Conservation (phyloP, 2,888 invertebrate genomes). For the Parascotia fuliginaria region DNA sequence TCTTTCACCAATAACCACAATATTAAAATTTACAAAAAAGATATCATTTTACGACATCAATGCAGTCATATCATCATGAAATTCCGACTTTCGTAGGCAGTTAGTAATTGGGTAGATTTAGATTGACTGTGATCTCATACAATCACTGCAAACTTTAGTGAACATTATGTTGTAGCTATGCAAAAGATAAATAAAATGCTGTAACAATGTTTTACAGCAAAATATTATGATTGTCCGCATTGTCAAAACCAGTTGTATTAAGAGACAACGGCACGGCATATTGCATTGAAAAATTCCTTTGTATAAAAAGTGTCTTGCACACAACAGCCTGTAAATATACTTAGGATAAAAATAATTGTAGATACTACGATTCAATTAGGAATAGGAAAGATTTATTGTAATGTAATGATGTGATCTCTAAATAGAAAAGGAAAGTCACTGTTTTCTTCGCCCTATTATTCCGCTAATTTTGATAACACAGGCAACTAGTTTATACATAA, state of each 20-base stretch:
- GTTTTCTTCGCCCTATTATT: too few relatives aligned
- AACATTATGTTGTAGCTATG: background rate
- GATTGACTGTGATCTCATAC: slow-evolving; percentile 30
- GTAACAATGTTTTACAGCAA: slow-evolving; percentile 6
- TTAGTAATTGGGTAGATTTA: slow-evolving; percentile 15
- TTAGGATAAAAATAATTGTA: too few relatives aligned
- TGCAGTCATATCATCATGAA: background rate
- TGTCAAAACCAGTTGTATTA: slow-evolving; percentile 32
- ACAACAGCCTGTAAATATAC: background rate
- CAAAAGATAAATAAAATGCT: slow-evolving; percentile 1
- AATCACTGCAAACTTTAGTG: background rate
- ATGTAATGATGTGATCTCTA: too few relatives aligned
- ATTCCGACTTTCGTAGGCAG: slow-evolving; percentile 18
- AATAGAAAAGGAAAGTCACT: too few relatives aligned
- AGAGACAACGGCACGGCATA: background rate
- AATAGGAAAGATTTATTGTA: too few relatives aligned
- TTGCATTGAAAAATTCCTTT: slow-evolving; percentile 15
- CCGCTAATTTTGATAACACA: too few relatives aligned
- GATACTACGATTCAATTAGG: too few relatives aligned
- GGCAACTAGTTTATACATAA: too few relatives aligned
- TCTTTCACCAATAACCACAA: too few relatives aligned
- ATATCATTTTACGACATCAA: too few relatives aligned
- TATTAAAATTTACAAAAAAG: too few relatives aligned
- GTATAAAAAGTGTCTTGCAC: slow-evolving; percentile 8
- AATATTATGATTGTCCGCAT: slow-evolving; percentile 13